These are phyloP conservation scores for Caligus rogercresseyi DNA, from an alignment of 1,140 invertebrate genomes.

Conservation along the genomic window DNA sequence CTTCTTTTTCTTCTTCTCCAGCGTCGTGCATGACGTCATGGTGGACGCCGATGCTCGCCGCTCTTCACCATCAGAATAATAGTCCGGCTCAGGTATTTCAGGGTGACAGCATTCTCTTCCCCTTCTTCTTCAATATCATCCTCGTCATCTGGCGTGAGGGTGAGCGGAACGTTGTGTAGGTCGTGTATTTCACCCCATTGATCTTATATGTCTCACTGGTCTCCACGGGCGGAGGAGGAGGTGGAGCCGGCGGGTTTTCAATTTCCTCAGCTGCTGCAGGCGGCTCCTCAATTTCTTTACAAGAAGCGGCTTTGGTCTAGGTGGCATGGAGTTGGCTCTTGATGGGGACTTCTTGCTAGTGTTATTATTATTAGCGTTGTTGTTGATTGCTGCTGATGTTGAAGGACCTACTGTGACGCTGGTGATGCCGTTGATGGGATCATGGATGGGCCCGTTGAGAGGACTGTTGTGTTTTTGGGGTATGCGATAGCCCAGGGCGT, in stretches of 20 bases:
- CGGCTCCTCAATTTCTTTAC: neutral
- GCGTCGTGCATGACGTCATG: too few relatives aligned
- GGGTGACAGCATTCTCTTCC: too few relatives aligned
- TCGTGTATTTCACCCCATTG: slow-evolving; percentile 18
- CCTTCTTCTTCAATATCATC: neutral
- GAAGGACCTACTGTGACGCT: neutral
- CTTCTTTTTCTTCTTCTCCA: slow-evolving; percentile 22
- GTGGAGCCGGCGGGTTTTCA: neutral
- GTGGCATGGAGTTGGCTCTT: slow-evolving; percentile 16
- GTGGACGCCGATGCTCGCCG: neutral
- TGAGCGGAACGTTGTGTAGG: slow-evolving; percentile 18
- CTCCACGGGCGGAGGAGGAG: neutral
- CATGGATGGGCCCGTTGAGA: neutral
- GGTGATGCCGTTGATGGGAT: neutral
- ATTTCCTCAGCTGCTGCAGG: too few relatives aligned
- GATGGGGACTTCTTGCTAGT: slow-evolving; percentile 11
- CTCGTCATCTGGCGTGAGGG: slow-evolving; percentile 20
- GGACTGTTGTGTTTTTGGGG: neutral
- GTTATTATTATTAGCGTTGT: too few relatives aligned
- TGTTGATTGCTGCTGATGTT: too few relatives aligned
- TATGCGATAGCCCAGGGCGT: slow-evolving; percentile 47
- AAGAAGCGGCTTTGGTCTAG: slow-evolving; percentile 2
- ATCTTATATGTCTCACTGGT: slow-evolving; percentile 8
- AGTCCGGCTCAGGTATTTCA: slow-evolving; percentile 72
- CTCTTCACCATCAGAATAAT: slow-evolving; percentile 35